Percentiles rank a stretch among this genome's conserved stretches.
These are phyloP conservation scores for Oplegnathus fasciatus DNA, from an alignment of 2,113 vertebrate genomes.

Conservation along the genomic window DNA sequence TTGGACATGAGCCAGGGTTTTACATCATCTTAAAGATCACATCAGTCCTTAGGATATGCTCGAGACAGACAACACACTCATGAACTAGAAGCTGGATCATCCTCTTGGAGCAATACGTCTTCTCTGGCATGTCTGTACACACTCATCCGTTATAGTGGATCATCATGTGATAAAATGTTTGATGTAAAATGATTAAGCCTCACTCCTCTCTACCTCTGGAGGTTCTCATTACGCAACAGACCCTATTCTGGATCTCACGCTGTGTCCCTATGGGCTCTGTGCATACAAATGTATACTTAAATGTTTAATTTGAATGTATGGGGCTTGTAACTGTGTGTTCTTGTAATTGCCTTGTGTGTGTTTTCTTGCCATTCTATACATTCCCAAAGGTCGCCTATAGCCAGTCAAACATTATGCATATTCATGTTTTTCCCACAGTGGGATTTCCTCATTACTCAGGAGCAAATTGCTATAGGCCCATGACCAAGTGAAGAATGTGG, in stretches of 20 bases:
- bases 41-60: slow-evolving; percentile 46
- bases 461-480: slow-evolving; percentile 21
- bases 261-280: slow-evolving; percentile 38
- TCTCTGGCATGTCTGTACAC: slow-evolving; percentile 28
- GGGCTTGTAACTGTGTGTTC: slow-evolving; percentile 37
- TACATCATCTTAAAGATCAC: slow-evolving; percentile 56
- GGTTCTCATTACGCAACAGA: slow-evolving; percentile 34
- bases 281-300: slow-evolving; percentile 37
- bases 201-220: slow-evolving; percentile 33
- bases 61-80: slow-evolving; percentile 19
- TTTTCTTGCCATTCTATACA: slow-evolving; percentile 36
- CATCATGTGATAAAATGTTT: slow-evolving; percentile 40
- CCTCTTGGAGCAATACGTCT: slow-evolving; percentile 15
- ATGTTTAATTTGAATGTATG: slow-evolving; percentile 43
- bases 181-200: slow-evolving; percentile 55
- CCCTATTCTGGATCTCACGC: slow-evolving; percentile 19
- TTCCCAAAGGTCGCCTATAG: slow-evolving; percentile 52
- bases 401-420: slow-evolving; percentile 34
- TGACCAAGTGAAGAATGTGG: slow-evolving; percentile 52
- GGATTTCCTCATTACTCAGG: slow-evolving; percentile 47
- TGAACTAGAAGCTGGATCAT: slow-evolving; percentile 51
- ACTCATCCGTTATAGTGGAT: slow-evolving; percentile 44
- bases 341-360: slow-evolving; percentile 40
- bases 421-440: slow-evolving; percentile 45
- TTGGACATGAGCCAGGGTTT: slow-evolving; percentile 22